Percentiles rank a stretch among this genome's conserved stretches.
Evolutionary conservation across 2,888 invertebrate genomes (phyloP).

Genomic region (Pomacea canaliculata): DNA sequence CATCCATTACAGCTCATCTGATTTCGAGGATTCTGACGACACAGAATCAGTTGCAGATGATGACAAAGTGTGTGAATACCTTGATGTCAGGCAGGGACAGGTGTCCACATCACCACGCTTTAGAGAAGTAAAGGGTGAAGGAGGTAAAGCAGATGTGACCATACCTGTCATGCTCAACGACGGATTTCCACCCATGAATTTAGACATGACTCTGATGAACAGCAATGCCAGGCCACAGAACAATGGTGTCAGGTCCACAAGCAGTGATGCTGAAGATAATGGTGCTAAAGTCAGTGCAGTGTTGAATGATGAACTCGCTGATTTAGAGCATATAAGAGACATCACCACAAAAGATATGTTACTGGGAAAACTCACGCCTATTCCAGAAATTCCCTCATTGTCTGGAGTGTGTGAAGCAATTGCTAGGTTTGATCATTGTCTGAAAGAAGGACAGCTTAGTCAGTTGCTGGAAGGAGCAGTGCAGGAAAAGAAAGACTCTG

Average conservation of each 20-base stretch:
- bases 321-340: constrained; percentile 20
- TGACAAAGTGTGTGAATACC: neutral
- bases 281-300: constrained; percentile 24
- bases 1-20: constrained; percentile 39
- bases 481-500: neutral
- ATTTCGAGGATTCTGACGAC: constrained; percentile 34
- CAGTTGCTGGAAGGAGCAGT: constrained; percentile 40
- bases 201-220: constrained; percentile 51
- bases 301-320: neutral
- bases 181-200: constrained; percentile 56
- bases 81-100: constrained; percentile 24
- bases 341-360: constrained; percentile 44
- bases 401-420: constrained; percentile 51
- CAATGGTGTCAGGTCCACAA: neutral
- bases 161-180: constrained; percentile 47
- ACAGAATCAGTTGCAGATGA: constrained; percentile 15
- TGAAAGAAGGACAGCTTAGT: constrained; percentile 48
- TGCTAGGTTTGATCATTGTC: constrained; percentile 49
- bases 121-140: constrained; percentile 42
- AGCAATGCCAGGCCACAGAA: neutral
- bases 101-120: constrained; percentile 42
- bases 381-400: constrained; percentile 53
- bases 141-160: constrained; percentile 17
- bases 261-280: constrained; percentile 16
- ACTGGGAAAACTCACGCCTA: constrained; percentile 51